These are phyloP conservation scores for Dynastes hyllus DNA, from an alignment of 2,888 invertebrate genomes.

Conservation along the genomic window DNA sequence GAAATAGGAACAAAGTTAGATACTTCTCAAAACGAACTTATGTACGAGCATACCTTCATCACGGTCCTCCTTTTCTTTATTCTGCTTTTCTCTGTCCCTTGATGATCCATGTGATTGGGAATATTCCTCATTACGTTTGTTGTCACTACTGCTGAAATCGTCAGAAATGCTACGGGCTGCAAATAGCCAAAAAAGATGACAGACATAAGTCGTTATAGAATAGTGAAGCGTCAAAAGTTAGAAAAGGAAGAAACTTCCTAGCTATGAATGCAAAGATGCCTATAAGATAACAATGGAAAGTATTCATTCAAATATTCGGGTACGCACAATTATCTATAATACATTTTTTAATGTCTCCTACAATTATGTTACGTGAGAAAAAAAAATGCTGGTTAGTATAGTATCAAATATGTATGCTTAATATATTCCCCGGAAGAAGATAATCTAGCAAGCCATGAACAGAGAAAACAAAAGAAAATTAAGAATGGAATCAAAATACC, in stretches of 20 bases:
- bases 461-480: slow-evolving; percentile 31
- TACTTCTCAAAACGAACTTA: neutral
- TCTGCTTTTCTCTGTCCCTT: slow-evolving; percentile 72
- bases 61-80: slow-evolving; percentile 90
- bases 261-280: slow-evolving; percentile 1
- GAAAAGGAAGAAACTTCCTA: neutral
- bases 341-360: too few species aligned
- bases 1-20: too few species aligned
- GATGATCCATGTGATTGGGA: slow-evolving; percentile 67
- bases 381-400: too few species aligned
- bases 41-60: slow-evolving; percentile 84
- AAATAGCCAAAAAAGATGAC: slow-evolving; percentile 51
- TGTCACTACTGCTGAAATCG: slow-evolving; percentile 95
- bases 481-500: slow-evolving; percentile 50
- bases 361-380: too few species aligned
- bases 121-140: slow-evolving; percentile 76
- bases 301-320: too few species aligned
- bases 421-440: neutral
- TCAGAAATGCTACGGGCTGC: slow-evolving; percentile 96
- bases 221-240: neutral
- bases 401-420: too few species aligned
- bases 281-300: slow-evolving; percentile 36
- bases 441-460: slow-evolving; percentile 4
- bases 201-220: too few species aligned
- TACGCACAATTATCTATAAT: too few species aligned